Percentiles rank a stretch among this genome's conserved stretches.
Evolutionary conservation across 2,888 invertebrate species (phyloP).

Genomic region (Drosophila niveifrons): DNA sequence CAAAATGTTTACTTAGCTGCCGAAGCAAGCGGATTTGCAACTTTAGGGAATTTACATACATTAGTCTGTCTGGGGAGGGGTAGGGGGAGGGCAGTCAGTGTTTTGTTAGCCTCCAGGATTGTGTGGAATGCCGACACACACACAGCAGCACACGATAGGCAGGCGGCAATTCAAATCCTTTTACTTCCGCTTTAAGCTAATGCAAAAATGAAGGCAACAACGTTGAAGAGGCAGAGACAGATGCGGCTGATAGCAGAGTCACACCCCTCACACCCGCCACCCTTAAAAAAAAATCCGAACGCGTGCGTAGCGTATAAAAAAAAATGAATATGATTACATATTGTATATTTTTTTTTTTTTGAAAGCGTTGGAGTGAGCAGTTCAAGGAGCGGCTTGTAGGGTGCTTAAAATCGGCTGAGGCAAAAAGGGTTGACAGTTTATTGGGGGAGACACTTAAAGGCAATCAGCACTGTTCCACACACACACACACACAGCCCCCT

Average conservation of each 20-base stretch:
- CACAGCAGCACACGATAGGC: constrained; percentile 26
- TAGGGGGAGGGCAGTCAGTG: constrained; percentile 7
- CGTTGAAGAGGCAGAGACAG: constrained; percentile 54
- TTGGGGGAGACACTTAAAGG: constrained; percentile 64
- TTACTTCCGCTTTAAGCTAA: constrained; percentile 71
- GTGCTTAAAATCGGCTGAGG: constrained; percentile 3
- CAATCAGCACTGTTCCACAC: constrained; percentile 49
- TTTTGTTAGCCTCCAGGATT: constrained; percentile 48
- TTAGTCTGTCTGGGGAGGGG: constrained; percentile 37
- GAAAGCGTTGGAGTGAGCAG: constrained; percentile 6
- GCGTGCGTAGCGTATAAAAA: constrained; percentile 67
- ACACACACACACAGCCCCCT: background rate
- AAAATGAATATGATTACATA: constrained; percentile 71
- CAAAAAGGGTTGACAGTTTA: constrained; percentile 73
- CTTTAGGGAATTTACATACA: constrained; percentile 73
- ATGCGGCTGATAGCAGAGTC: constrained; percentile 75
- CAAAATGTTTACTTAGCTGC: constrained; percentile 60
- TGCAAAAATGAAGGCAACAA: constrained; percentile 46
- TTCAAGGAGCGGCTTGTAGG: background rate
- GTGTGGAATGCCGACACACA: constrained; percentile 24
- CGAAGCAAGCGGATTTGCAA: constrained; percentile 57
- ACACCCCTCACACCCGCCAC: constrained; percentile 30
- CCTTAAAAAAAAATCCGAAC: constrained; percentile 17
- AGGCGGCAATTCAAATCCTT: constrained; percentile 74
- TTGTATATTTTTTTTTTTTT: constrained; percentile 60